A percentile compares a stretch with the other conserved stretches of the same genome.
These are phyloP conservation scores for Gallinago nigripennis DNA, from an alignment of 2,797 vertebrate species.

Conservation along the genomic window DNA sequence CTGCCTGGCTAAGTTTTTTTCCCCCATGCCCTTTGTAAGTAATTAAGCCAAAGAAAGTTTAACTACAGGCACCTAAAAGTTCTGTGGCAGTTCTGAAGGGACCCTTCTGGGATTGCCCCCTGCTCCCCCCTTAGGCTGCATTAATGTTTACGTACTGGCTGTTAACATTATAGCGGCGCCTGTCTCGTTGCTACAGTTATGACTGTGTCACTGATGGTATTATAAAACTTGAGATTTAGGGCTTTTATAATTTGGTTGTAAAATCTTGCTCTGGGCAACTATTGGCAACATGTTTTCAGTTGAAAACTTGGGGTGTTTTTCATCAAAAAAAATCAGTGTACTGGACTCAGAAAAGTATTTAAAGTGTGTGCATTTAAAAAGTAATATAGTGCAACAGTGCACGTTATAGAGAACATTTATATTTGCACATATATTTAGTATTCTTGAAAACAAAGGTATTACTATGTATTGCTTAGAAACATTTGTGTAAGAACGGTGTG, in stretches of 20 bases:
- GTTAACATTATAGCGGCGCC: constrained; percentile 64
- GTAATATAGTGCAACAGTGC: not conserved
- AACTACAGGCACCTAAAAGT: not conserved
- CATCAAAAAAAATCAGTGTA: not conserved
- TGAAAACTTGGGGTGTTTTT: not conserved
- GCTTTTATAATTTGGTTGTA: constrained; percentile 50
- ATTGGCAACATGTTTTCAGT: not conserved
- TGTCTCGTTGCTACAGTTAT: not conserved
- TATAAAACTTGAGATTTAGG: constrained; percentile 54
- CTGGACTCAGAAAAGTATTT: not conserved
- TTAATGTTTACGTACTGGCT: constrained; percentile 41
- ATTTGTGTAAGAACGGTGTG: not conserved
- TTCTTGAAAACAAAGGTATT: not conserved
- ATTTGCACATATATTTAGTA: not conserved
- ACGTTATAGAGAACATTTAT: not conserved
- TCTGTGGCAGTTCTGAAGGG: constrained; percentile 1
- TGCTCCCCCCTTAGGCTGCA: not conserved
- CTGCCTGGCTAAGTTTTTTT: not conserved
- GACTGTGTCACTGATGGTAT: constrained; percentile 40
- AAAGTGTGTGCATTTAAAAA: not conserved
- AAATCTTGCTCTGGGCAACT: constrained; percentile 35
- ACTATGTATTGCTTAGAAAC: not conserved
- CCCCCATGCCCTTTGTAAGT: not conserved
- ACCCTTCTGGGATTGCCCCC: not conserved
- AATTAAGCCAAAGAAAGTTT: not conserved